These are phyloP conservation scores for Corella eumyota DNA, from an alignment of 23 tunicate genomes.

Conservation along the genomic window DNA sequence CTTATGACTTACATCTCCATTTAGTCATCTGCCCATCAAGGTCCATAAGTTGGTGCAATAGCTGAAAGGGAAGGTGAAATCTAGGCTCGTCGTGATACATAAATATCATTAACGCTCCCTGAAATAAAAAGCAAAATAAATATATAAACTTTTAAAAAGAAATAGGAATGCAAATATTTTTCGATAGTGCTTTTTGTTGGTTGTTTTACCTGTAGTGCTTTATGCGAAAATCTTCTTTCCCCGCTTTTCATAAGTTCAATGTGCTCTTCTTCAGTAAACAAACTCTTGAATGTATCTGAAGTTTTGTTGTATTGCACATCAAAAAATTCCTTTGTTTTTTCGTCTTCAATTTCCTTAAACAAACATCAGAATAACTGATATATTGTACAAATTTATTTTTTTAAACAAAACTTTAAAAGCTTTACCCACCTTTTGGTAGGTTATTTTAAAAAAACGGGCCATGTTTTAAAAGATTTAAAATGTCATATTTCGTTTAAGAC, in stretches of 20 bases:
- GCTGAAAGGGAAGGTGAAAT: conserved; percentile 83
- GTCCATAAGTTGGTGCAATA: conserved; percentile 75
- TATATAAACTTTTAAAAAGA: background rate
- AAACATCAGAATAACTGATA: too few relatives aligned
- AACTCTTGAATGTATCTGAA: conserved; percentile 20
- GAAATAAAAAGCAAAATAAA: background rate
- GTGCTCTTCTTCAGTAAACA: conserved; percentile 55
- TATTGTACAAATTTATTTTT: too few relatives aligned
- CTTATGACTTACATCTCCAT: conserved; percentile 58
- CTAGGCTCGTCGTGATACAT: conserved; percentile 84
- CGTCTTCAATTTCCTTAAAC: conserved; percentile 31
- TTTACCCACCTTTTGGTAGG: too few relatives aligned
- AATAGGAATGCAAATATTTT: too few relatives aligned
- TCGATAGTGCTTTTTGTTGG: too few relatives aligned
- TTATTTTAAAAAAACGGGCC: too few relatives aligned
- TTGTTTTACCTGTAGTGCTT: conserved; percentile 78
- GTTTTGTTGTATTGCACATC: conserved; percentile 4
- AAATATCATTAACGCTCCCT: conserved; percentile 85
- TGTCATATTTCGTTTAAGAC: too few relatives aligned
- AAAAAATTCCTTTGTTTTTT: conserved; percentile 1
- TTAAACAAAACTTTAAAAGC: too few relatives aligned
- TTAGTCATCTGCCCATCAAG: conserved; percentile 51
- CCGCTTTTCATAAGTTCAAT: conserved; percentile 32
- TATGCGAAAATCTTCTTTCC: conserved; percentile 60
- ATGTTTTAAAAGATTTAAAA: too few relatives aligned